These are phyloP conservation scores for Leptinotarsa undecemlineata DNA, from an alignment of 1,140 invertebrate genomes.

Conservation along the genomic window DNA sequence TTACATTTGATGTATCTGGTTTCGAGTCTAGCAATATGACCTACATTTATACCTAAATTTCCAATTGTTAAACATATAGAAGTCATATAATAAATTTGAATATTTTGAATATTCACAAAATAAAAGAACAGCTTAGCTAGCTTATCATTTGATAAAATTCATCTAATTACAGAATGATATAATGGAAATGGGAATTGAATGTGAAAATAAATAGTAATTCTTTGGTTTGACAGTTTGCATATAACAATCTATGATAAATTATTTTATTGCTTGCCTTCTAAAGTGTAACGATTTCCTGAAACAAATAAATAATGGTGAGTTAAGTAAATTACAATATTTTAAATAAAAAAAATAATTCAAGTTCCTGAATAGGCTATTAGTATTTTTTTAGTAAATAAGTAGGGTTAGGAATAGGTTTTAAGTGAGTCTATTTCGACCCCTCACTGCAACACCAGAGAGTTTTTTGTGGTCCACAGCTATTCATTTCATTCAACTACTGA, in stretches of 20 bases:
- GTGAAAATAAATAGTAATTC: conserved; percentile 28
- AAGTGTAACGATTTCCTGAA: background rate
- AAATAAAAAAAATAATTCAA: background rate
- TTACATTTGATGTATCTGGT: background rate
- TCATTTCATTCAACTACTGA: too few species aligned
- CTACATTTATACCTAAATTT: background rate
- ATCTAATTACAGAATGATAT: background rate
- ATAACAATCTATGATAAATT: background rate
- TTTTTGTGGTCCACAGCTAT: too few species aligned
- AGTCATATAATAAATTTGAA: background rate
- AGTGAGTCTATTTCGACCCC: too few species aligned
- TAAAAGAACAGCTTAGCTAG: too few species aligned
- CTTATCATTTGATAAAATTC: background rate
- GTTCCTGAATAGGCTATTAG: too few species aligned
- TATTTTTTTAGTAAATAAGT: too few species aligned
- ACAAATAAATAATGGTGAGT: conserved; percentile 3
- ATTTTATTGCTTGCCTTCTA: conserved; percentile 18
- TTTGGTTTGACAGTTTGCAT: conserved; percentile 20
- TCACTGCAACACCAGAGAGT: too few species aligned
- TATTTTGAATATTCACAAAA: too few species aligned
- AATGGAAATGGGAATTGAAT: conserved; percentile 16
- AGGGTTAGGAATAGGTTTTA: too few species aligned
- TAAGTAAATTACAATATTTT: background rate
- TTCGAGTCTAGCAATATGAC: background rate
- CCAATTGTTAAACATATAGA: background rate